Base-by-base conservation (phyloP, 2,113 vertebrate genomes). In the Muntiacus reevesi region DNA sequence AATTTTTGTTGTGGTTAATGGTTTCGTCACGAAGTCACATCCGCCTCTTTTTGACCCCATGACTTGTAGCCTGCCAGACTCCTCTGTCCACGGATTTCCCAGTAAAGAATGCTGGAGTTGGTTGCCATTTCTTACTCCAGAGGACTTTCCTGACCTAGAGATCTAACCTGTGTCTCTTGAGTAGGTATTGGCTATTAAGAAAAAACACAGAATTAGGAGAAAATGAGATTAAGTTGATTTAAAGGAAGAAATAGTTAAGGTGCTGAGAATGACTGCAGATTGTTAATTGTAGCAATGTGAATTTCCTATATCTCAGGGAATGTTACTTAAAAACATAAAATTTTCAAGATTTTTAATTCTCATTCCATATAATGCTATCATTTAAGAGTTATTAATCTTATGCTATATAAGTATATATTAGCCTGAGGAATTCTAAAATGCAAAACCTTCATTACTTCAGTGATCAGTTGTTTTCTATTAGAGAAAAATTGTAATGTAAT, bases 161-260 rank as follows among this genome's bases (percentile, higher is more conserved):
- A 74, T 25, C 21, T 40, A 74, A 74, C 5, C 11, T 6, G 6
- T 30, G 21, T 43, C 3, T 23, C 71, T 74, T 43, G 21, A 40
- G 21, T 76, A 95, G 95, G 95, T 97, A 98, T 78, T 4, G 17
- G 52, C 78, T 97, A 96, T 98, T 98, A 98, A 98, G 96, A 89
- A 97, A 87, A 98, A 95, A 98, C 95, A 98, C 91, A 86, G 95
- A 94, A 50, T 50, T 33, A 52, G 13, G 76, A 88, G 83, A 97
- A 97, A 98, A 97, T 96, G 97, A 97, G 86, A 98, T 97, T 98
- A 98, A 98, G 91, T 94, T 84, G 90, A 95, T 97, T 98, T 98
- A 98, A 98, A 98, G 96, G 95, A 98, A 98, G 94, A 90, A 91
- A 95, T 97, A 98, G 97, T 47, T 87, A 94, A 95, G 97, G 98